Conservation (phyloP, 2,888 invertebrate genomes). For the Pogonocherus hispidulus region DNA sequence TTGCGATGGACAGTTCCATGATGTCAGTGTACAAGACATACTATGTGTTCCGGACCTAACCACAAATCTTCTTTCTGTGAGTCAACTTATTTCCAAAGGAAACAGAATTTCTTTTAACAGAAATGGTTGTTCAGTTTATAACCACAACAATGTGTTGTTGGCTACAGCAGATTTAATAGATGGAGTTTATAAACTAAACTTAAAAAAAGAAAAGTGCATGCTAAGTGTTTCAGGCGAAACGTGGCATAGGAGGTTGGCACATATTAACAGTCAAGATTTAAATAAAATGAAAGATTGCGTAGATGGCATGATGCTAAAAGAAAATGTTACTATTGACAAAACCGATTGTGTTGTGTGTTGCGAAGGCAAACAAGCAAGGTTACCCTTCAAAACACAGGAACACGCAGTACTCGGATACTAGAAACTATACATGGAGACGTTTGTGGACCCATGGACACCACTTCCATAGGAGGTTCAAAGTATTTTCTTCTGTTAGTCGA, state of each 20-base stretch:
- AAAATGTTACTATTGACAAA: not conserved
- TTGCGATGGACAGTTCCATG: not conserved
- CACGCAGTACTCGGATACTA: slow-evolving; percentile 12
- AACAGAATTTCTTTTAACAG: slow-evolving; percentile 34
- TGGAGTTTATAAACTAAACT: not conserved
- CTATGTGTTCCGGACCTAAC: slow-evolving; percentile 46
- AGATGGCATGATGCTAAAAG: not conserved
- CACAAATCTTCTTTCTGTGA: slow-evolving; percentile 50
- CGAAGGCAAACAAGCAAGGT: slow-evolving; percentile 56
- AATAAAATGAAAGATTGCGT: slow-evolving; percentile 9
- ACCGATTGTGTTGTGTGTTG: slow-evolving; percentile 40
- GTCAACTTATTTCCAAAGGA: slow-evolving; percentile 49
- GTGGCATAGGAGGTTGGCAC: slow-evolving; percentile 47
- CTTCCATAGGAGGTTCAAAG: slow-evolving; percentile 42
- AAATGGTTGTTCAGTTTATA: not conserved
- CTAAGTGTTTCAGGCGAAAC: slow-evolving; percentile 30
- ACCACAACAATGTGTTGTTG: not conserved
- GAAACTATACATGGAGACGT: slow-evolving; percentile 41
- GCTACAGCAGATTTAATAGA: not conserved
- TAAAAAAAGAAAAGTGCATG: not conserved
- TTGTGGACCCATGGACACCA: slow-evolving; percentile 45
- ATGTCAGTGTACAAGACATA: slow-evolving; percentile 41
- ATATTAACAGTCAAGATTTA: slow-evolving; percentile 35
- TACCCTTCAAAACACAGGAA: slow-evolving; percentile 51
- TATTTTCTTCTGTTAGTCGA: slow-evolving; percentile 59